Base-by-base conservation (phyloP, 1,140 invertebrate species). In the Hypsibius dujardini region DNA sequence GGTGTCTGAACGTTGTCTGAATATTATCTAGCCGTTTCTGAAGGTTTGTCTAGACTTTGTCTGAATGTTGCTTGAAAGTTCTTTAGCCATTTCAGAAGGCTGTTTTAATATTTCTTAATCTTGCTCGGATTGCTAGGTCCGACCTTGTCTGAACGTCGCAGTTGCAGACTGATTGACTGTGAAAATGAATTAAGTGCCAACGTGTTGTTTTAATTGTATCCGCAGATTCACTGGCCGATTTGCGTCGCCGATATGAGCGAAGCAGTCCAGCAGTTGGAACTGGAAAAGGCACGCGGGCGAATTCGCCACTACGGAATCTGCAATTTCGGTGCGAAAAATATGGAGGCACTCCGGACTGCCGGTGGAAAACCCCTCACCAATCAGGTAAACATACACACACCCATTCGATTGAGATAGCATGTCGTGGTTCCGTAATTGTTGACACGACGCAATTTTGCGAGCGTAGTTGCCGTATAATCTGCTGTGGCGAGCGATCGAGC, bases 281-380 rank as follows among this genome's bases (percentile, higher is more conserved):
- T 77, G 59, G 77, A 79, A 71, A 71, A 75, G 12, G 60, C 76
- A 14, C 62, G 74, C 1, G 77, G 78, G 1, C 75, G 76, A 14
- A 78, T 79, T 28, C 73, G 75, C 3, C 75, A 77, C 71, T 79
- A 76, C 71, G 77, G 78, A 3, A 75, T 78, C 3, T 78, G 76
- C 46, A 79, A 79, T 74, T 79, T 76, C 76, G 78, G 78, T 47
- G 76, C 76, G 0, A 76, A 77, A 71, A 78, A 77, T 71, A 71
- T 79, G 67, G 75, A 76, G 59, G 69, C 71, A 1, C 74, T 78
- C 69, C n/a, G 75, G 45, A 76, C 74, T 15, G 76, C 74, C 46
- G 77, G 77, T 3, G 76, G 72, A 1, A 76, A 76, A 71, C 77
- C 78, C 46, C 70, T 79, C 7, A 72, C 74, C 47, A 78, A 78